phyloP scores from a whole-genome alignment of 2,113 vertebrate genomes.

The Cephalopholis sonnerati region DNA sequence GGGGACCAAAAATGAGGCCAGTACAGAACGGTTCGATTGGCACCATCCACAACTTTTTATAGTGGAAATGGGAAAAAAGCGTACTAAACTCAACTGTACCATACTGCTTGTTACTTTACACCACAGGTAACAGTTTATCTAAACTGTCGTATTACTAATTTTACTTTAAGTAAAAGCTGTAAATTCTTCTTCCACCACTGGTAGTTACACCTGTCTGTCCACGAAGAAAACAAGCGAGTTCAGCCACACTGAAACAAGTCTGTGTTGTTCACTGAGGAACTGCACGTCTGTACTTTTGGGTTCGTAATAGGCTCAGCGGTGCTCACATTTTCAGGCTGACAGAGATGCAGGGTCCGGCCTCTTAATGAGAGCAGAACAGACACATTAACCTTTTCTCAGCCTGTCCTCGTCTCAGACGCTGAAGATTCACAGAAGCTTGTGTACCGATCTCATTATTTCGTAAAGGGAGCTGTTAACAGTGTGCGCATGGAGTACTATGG shows the following conservation, averaged over 20 bases:
- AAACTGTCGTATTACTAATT: neutral
- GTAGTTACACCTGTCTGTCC: slow-evolving; percentile 2
- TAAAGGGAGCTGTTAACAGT: slow-evolving; percentile 54
- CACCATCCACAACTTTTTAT: too few species aligned
- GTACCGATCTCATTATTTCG: slow-evolving; percentile 60
- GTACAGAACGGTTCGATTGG: too few species aligned
- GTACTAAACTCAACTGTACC: too few species aligned
- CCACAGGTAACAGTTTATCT: too few species aligned
- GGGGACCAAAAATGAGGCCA: too few species aligned
- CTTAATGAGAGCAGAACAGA: slow-evolving; percentile 68
- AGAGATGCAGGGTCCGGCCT: slow-evolving; percentile 32
- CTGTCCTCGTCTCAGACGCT: slow-evolving; percentile 1
- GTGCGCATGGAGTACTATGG: neutral
- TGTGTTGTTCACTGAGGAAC: slow-evolving; percentile 15
- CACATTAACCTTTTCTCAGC: slow-evolving; percentile 70
- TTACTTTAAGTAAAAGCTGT: neutral
- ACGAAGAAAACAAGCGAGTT: slow-evolving; percentile 1
- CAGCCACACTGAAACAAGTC: slow-evolving; percentile 28
- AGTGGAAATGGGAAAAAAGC: too few species aligned
- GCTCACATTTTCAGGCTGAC: slow-evolving; percentile 26
- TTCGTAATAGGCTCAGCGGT: slow-evolving; percentile 17
- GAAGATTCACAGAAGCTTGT: slow-evolving; percentile 27
- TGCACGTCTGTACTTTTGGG: neutral
- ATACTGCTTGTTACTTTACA: too few species aligned
- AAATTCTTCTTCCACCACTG: neutral